A percentile compares a stretch with the other conserved stretches of the same genome.
Evolutionary conservation across 2,888 invertebrate species (phyloP).

Genomic region (Synanthedon myopaeformis): DNA sequence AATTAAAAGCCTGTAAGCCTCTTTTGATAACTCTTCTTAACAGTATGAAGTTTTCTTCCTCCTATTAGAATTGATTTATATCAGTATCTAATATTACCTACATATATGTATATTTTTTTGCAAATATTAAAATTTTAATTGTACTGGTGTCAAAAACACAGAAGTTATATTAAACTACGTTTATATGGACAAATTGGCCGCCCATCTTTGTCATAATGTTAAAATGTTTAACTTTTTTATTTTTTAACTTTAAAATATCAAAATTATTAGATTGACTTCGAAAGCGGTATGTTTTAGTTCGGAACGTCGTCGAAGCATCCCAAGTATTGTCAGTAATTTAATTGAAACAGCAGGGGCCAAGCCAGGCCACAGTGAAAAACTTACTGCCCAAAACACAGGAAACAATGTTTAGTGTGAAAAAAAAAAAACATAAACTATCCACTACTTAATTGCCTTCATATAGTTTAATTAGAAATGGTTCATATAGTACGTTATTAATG

Average conservation of each 20-base stretch:
- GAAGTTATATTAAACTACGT: no score
- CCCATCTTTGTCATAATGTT: no score
- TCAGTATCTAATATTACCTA: no score
- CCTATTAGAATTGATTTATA: no score
- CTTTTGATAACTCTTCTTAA: no score
- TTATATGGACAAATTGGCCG: no score
- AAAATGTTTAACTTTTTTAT: no score
- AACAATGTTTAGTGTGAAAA: conserved; percentile 64
- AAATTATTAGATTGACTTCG: conserved; percentile 20
- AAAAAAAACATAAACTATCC: conserved; percentile 32
- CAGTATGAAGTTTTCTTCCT: no score
- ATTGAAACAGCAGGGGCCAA: conserved; percentile 66
- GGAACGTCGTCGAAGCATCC: conserved; percentile 51
- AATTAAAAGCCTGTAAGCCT: no score
- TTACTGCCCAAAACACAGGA: conserved; percentile 35
- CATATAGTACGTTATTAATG: conserved; percentile 47
- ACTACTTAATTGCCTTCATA: conserved; percentile 57
- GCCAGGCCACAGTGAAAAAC: conserved; percentile 30
- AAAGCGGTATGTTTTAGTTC: conserved; percentile 53
- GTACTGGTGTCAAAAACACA: no score
- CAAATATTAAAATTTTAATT: no score
- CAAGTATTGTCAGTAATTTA: conserved; percentile 67
- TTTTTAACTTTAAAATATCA: conserved; percentile 22
- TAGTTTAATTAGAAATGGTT: conserved; percentile 51
- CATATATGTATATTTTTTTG: no score